Evolutionary conservation across 2,797 vertebrate genomes (phyloP), one percentile per base, ranked within the genome.

Genomic region (Nyctibius grandis): DNA sequence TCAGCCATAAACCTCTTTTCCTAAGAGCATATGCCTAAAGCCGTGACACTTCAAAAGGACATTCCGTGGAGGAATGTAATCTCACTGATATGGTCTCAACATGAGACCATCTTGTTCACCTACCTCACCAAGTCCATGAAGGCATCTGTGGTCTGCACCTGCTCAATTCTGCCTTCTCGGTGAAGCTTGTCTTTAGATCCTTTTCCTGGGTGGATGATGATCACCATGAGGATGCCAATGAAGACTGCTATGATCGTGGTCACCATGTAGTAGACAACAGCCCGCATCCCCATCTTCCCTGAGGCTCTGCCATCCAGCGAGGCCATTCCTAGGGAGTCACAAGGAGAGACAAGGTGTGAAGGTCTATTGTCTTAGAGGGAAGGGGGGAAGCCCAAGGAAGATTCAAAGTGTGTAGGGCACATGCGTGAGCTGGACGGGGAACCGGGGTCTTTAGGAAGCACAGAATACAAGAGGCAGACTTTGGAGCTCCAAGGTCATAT

Each of bases 51-150:
- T 50, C 50, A 18, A n/a, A 89, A 83, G 42, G 38, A 53, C 28
- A 26, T 45, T 79, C 38, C 6, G 2, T 44, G 42, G 28, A 84
- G 81, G 36, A 88, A 64, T 25, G 25, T 15, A 22, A 56, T 42
- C 59, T 90, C 73, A 61, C 34, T 53, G 59, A 38, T 38, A 70
- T 0, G 4, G 20, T 57, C 42, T 88, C 53, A 87, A 26, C 6
- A 40, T 6, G 31, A 64, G 11, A 76, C 31, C 9, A 38, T 18
- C 77, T 83, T 70, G 48, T 80, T 81, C 70, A 50, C 97, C 74
- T 93, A 99, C 98, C 98, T 99, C 97, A 99, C 98, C 80, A 99
- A 98, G 95, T 99, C 99, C 98, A 99, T 98, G 97, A 99, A 99
- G 85, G 99, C 99, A 81, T 99, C 99, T 6, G 98, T 98, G 8